A percentile compares a stretch with the other conserved stretches of the same genome.
Conservation (phyloP, 2,797 vertebrate genomes). For the Macrochelys suwanniensis region DNA sequence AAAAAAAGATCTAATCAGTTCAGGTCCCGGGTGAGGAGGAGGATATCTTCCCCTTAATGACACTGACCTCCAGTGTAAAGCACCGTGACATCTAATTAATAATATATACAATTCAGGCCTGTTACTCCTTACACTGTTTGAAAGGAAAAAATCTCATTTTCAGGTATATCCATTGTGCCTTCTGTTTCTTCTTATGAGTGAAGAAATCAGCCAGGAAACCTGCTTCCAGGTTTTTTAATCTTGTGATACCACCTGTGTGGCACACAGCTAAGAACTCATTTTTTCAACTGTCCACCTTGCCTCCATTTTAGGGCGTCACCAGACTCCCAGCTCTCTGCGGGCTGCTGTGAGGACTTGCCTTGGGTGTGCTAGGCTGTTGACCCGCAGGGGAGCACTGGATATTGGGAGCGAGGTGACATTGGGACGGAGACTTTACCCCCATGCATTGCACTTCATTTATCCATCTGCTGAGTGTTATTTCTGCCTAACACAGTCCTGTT, state of each 20-base stretch:
- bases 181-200: not conserved
- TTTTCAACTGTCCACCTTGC: not conserved
- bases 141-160: not conserved
- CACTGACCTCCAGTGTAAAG: no score
- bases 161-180: not conserved
- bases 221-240: no score
- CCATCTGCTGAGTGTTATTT: not conserved
- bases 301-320: not conserved
- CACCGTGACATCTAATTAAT: no score
- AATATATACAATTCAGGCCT: not conserved
- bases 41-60: accelerated
- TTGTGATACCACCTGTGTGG: not conserved
- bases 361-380: not conserved
- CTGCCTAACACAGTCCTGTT: not conserved
- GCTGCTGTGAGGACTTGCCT: not conserved
- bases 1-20: not conserved
- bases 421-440: not conserved
- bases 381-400: not conserved
- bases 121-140: not conserved
- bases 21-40: accelerated
- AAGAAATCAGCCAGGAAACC: not conserved
- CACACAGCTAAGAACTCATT: not conserved
- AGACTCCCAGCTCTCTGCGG: not conserved
- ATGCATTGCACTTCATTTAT: no score
- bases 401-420: not conserved